phyloP scores from a whole-genome alignment of 2,113 vertebrate genomes.

The Cochlearius cochlearius region DNA sequence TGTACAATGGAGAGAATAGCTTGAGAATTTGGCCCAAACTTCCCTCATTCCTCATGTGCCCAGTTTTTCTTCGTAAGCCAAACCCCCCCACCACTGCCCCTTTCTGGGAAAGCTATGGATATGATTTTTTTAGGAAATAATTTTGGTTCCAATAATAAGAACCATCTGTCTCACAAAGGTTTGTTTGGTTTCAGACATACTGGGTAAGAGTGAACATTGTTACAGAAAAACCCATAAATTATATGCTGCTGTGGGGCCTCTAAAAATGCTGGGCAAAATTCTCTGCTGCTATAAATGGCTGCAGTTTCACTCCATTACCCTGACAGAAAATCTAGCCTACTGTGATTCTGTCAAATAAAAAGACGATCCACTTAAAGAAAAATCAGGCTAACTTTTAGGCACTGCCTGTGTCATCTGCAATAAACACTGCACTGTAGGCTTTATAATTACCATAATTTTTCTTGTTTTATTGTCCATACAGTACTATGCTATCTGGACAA shows the following conservation, averaged over 20 bases:
- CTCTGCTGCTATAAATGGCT: background rate
- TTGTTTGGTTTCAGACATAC: background rate
- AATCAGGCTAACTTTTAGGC: background rate
- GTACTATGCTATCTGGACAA: background rate
- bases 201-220: background rate
- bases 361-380: background rate
- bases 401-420: background rate
- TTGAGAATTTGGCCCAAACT: background rate
- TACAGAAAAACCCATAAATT: background rate
- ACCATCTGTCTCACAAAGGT: background rate
- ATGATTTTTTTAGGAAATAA: background rate
- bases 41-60: background rate
- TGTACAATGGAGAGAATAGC: background rate
- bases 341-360: background rate
- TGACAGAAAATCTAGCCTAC: background rate
- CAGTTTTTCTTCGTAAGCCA: background rate
- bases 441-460: background rate
- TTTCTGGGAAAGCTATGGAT: background rate
- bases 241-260: background rate
- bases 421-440: background rate
- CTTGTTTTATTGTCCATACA: background rate
- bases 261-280: background rate
- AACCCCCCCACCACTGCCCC: accelerated
- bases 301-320: background rate
- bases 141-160: background rate